Conservation (phyloP, 2,113 vertebrate species). For the Noturus placidus region DNA sequence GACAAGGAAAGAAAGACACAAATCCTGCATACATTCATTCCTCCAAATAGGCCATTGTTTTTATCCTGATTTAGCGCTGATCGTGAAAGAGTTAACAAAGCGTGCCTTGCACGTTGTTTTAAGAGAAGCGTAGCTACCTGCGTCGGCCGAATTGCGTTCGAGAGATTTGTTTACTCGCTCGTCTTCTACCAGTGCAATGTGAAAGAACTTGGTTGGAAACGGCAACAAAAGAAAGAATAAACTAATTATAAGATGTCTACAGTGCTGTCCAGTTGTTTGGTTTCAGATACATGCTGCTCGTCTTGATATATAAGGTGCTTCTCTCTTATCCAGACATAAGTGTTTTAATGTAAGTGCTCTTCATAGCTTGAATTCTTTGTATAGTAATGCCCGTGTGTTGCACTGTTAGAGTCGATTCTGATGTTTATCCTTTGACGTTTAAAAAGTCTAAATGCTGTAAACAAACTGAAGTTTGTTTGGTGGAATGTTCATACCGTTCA, state of each 20-base stretch:
- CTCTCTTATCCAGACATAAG: slow-evolving; percentile 60
- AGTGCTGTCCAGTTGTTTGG: slow-evolving; percentile 70
- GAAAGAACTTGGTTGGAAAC: slow-evolving; percentile 61
- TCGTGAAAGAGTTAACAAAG: slow-evolving; percentile 30
- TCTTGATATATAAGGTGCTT: slow-evolving; percentile 77
- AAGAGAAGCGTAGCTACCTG: slow-evolving; percentile 30
- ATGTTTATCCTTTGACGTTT: background rate
- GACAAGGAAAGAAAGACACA: slow-evolving; percentile 27
- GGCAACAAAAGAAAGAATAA: slow-evolving; percentile 55
- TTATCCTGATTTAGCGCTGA: slow-evolving; percentile 23
- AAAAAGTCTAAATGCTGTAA: background rate
- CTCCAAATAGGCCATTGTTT: slow-evolving; percentile 39
- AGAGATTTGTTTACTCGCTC: slow-evolving; percentile 14
- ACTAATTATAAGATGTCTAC: slow-evolving; percentile 65
- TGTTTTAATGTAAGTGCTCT: slow-evolving; percentile 49
- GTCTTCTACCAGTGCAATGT: slow-evolving; percentile 69
- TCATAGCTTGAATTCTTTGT: slow-evolving; percentile 62
- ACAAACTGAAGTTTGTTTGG: background rate
- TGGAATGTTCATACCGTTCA: slow-evolving; percentile 16
- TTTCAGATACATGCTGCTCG: slow-evolving; percentile 61
- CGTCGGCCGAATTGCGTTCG: background rate
- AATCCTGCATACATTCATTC: slow-evolving; percentile 48
- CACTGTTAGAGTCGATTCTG: background rate
- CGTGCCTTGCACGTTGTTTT: slow-evolving; percentile 3
- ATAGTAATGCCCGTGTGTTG: slow-evolving; percentile 33